A percentile compares a stretch with the other conserved stretches of the same genome.
phyloP scores from a whole-genome alignment of 2,888 invertebrate genomes.

The Ptychoptera contaminata region DNA sequence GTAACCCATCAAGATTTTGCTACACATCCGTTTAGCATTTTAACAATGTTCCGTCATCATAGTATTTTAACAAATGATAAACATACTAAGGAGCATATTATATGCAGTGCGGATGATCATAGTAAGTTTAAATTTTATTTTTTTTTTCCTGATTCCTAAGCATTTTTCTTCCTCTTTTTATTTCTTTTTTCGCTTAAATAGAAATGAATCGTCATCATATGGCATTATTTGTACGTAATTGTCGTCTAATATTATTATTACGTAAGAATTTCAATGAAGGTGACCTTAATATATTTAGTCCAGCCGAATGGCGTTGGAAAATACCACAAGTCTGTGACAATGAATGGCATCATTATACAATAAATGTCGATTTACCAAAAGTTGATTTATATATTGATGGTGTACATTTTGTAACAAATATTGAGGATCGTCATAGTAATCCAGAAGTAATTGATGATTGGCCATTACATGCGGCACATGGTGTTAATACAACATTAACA shows the following conservation, averaged over 20 bases:
- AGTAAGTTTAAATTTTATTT: constrained; percentile 42
- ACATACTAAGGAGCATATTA: constrained; percentile 87
- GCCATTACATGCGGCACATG: constrained; percentile 93
- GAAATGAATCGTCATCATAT: constrained; percentile 99
- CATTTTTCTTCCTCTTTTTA: neutral
- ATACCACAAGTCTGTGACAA: constrained; percentile 91
- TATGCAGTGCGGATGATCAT: constrained; percentile 95
- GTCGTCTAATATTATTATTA: constrained; percentile 83
- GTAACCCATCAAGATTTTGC: constrained; percentile 54
- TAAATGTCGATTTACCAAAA: constrained; percentile 84
- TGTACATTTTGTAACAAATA: constrained; percentile 31
- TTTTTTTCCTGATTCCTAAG: neutral
- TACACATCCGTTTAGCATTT: constrained; percentile 71
- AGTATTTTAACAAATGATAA: constrained; percentile 62
- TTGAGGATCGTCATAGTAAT: constrained; percentile 46
- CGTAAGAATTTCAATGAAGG: constrained; percentile 83
- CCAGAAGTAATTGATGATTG: constrained; percentile 98
- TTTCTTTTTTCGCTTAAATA: constrained; percentile 27
- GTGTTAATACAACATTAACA: constrained; percentile 81
- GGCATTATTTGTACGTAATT: constrained; percentile 92
- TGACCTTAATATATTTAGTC: constrained; percentile 84
- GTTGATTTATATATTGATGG: constrained; percentile 84
- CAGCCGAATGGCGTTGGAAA: constrained; percentile 99
- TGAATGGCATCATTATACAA: constrained; percentile 96
- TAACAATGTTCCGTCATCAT: constrained; percentile 91